These are phyloP conservation scores for Tethea ocularis DNA, from an alignment of 2,888 invertebrate species.

Conservation along the genomic window DNA sequence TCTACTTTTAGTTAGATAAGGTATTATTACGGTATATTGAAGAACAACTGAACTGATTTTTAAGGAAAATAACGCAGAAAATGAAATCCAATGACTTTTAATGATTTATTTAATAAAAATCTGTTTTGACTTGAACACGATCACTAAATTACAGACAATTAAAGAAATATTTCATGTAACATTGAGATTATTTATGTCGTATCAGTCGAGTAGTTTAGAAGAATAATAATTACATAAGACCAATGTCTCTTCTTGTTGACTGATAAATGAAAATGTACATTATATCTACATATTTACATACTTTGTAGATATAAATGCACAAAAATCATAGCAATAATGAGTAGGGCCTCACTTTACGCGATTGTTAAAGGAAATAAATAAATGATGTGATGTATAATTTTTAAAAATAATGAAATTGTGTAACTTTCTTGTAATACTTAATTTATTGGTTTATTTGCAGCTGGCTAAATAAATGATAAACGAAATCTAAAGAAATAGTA, in stretches of 20 bases:
- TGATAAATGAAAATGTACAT: slow-evolving; percentile 58
- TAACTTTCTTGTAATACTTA: too few relatives aligned
- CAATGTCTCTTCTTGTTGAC: slow-evolving; percentile 64
- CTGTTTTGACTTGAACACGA: slow-evolving; percentile 84
- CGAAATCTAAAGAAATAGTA: too few relatives aligned
- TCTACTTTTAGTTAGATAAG: too few relatives aligned
- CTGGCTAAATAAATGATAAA: too few relatives aligned
- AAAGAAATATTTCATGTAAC: slow-evolving; percentile 73
- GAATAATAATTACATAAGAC: slow-evolving; percentile 61
- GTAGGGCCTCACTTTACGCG: not conserved
- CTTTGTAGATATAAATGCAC: slow-evolving; percentile 14
- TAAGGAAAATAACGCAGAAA: slow-evolving; percentile 15
- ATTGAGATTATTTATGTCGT: slow-evolving; percentile 71
- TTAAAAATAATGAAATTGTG: too few relatives aligned
- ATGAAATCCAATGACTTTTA: slow-evolving; percentile 46
- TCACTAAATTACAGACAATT: slow-evolving; percentile 82
- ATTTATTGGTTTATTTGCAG: too few relatives aligned
- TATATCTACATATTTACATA: slow-evolving; percentile 53
- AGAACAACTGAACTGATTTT: not conserved
- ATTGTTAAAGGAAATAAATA: not conserved
- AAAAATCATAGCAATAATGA: not conserved
- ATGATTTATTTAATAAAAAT: slow-evolving; percentile 81
- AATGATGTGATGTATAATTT: not conserved
- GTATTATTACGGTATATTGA: too few relatives aligned
- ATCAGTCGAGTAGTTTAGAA: slow-evolving; percentile 74